phyloP scores from a whole-genome alignment of 2,113 vertebrate genomes.

The Fregetta grallaria region DNA sequence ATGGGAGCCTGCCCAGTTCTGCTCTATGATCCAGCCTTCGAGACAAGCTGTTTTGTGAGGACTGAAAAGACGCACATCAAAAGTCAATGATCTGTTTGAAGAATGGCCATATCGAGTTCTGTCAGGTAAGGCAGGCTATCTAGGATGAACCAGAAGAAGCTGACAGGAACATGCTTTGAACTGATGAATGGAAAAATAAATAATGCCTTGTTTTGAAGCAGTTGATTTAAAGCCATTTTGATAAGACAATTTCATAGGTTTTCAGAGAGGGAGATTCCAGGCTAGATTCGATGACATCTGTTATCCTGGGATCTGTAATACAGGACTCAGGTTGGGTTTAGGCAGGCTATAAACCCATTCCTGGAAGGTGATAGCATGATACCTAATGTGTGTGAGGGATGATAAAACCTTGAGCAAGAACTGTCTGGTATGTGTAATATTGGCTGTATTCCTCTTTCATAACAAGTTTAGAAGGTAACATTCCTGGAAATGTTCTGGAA shows the following conservation, averaged over 20 bases:
- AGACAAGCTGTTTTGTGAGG: not conserved
- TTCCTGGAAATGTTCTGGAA: not conserved
- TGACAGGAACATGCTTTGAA: not conserved
- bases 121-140: not conserved
- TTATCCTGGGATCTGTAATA: not conserved
- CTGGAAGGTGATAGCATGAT: not conserved
- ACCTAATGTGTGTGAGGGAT: not conserved
- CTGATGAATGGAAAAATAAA: not conserved
- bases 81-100: not conserved
- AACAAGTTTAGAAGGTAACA: not conserved
- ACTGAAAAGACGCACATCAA: not conserved
- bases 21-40: not conserved
- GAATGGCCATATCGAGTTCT: not conserved
- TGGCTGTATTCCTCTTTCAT: not conserved
- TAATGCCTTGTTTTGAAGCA: not conserved
- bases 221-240: not conserved
- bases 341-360: not conserved
- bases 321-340: not conserved
- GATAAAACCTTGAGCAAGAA: not conserved
- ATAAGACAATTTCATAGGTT: not conserved
- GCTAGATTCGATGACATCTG: not conserved
- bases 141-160: not conserved
- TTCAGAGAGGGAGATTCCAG: not conserved
- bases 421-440: not conserved
- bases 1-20: not conserved